These are phyloP conservation scores for Lapara coniferarum DNA, from an alignment of 2,888 invertebrate genomes.

Conservation along the genomic window DNA sequence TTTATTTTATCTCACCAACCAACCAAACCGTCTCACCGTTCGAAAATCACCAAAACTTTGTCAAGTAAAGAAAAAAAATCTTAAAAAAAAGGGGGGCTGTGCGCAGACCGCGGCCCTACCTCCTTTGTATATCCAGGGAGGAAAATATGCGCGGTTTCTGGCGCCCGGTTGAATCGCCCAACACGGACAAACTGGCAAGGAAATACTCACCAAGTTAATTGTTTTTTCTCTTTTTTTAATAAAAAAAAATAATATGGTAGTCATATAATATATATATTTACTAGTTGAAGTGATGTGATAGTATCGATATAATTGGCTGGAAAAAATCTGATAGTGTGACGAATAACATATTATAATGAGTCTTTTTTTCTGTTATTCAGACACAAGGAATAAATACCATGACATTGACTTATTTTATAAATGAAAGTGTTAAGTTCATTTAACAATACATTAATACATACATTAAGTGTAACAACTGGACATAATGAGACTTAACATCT, in stretches of 20 bases:
- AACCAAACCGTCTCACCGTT: constrained; percentile 25
- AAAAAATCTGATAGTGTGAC: no score
- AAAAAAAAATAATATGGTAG: neutral
- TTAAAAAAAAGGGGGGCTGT: constrained; percentile 21
- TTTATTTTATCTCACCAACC: constrained; percentile 13
- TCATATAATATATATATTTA: neutral
- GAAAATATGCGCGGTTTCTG: constrained; percentile 81
- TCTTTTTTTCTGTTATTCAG: no score
- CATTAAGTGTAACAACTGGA: no score
- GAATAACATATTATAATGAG: no score
- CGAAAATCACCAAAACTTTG: constrained; percentile 23
- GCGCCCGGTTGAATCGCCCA: constrained; percentile 74
- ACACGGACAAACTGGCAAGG: constrained; percentile 73
- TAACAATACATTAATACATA: no score
- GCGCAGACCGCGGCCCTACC: constrained; percentile 57
- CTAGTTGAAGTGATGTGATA: neutral
- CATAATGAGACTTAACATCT: no score
- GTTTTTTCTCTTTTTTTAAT: constrained; percentile 7
- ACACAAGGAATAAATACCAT: no score
- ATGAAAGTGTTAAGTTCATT: no score
- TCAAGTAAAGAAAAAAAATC: constrained; percentile 28
- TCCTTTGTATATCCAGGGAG: constrained; percentile 79
- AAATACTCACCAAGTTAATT: constrained; percentile 54
- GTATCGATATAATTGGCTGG: neutral
- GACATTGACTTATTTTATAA: no score